A percentile compares a stretch with the other conserved stretches of the same genome.
Evolutionary conservation across 2,888 invertebrate genomes (phyloP).

Genomic region (Callosobruchus maculatus): DNA sequence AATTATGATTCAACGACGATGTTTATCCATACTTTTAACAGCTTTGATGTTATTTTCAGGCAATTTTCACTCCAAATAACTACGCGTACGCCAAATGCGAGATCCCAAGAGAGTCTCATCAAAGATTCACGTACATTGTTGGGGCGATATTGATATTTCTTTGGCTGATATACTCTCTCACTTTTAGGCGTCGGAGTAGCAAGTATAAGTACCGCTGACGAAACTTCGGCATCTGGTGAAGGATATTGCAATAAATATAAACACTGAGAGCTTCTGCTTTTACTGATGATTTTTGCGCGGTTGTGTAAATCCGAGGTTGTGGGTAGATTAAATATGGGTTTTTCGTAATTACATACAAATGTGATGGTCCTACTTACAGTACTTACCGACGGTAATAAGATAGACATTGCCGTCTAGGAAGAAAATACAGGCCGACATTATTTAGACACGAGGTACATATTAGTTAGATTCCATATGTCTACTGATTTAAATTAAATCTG

Average conservation of each 20-base stretch:
- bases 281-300: neutral
- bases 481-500: too few relatives aligned
- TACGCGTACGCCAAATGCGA: constrained; percentile 72
- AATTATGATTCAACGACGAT: neutral
- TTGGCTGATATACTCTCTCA: constrained; percentile 37
- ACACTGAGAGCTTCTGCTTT: neutral
- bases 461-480: too few relatives aligned
- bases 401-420: too few relatives aligned
- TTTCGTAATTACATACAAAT: neutral
- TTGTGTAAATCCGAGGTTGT: neutral
- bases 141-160: constrained; percentile 49
- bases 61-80: constrained; percentile 68
- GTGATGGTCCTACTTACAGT: neutral
- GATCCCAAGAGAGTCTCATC: constrained; percentile 75
- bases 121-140: constrained; percentile 60
- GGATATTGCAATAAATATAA: neutral
- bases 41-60: constrained; percentile 52
- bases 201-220: constrained; percentile 37
- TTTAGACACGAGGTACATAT: too few relatives aligned
- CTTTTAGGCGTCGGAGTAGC: constrained; percentile 19
- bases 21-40: neutral
- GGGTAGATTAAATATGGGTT: neutral
- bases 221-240: constrained; percentile 10
- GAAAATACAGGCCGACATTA: too few relatives aligned
- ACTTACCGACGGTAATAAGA: too few relatives aligned